phyloP scores from a whole-genome alignment of 2,888 invertebrate genomes.

The Sceliomorpha sp. region DNA sequence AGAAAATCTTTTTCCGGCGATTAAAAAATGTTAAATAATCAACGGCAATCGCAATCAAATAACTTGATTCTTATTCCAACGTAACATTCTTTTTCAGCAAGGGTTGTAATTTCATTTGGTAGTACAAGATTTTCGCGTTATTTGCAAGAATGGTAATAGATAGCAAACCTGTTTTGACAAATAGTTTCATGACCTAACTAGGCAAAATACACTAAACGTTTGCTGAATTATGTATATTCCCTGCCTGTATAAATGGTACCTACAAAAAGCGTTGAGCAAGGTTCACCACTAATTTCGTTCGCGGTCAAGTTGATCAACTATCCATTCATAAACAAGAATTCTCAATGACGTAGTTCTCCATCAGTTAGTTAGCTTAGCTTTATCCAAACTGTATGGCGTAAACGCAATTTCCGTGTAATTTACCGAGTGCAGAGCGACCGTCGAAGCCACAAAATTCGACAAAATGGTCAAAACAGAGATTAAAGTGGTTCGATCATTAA shows the following conservation, averaged over 20 bases:
- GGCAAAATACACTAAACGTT: too few species aligned
- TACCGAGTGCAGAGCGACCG: constrained; percentile 25
- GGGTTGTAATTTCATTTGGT: too few species aligned
- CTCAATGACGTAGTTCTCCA: constrained; percentile 40
- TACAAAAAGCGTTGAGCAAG: constrained; percentile 27
- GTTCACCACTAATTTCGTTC: constrained; percentile 27
- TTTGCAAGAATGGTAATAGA: too few species aligned
- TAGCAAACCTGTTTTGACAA: too few species aligned
- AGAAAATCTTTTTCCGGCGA: too few species aligned
- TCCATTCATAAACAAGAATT: constrained; percentile 42
- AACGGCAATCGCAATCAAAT: too few species aligned
- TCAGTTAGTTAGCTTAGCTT: constrained; percentile 46
- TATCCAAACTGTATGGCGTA: constrained; percentile 25
- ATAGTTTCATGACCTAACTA: too few species aligned
- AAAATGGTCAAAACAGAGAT: constrained; percentile 4
- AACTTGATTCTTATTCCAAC: too few species aligned
- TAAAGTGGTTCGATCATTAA: too few species aligned
- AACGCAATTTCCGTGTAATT: constrained; percentile 39
- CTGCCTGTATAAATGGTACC: constrained; percentile 18
- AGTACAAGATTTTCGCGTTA: too few species aligned
- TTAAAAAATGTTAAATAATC: too few species aligned
- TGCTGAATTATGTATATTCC: not conserved
- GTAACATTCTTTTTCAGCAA: too few species aligned
- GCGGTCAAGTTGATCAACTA: constrained; percentile 41
- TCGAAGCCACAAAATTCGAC: not conserved